Evolutionary conservation across 53 echinoderm and acorn worm genomes (phyloP).

Genomic region (Apostichopus leukothele): DNA sequence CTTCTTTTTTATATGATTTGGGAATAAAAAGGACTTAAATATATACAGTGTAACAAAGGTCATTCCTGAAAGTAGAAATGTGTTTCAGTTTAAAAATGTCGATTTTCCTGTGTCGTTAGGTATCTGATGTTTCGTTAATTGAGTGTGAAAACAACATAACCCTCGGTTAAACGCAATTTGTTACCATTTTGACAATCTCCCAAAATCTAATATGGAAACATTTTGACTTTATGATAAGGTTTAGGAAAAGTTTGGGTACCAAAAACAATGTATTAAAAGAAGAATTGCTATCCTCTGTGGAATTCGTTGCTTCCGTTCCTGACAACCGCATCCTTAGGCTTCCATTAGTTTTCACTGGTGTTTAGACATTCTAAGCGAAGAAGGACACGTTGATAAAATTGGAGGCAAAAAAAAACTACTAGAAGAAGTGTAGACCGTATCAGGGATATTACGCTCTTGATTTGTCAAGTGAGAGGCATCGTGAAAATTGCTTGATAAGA

Average conservation of each 20-base stretch:
- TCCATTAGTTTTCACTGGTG: not conserved
- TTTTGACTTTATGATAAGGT: not conserved
- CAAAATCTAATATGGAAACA: not conserved
- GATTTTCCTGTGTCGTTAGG: too few relatives aligned
- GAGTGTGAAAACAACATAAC: not conserved
- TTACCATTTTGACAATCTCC: not conserved
- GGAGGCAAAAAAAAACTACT: not conserved
- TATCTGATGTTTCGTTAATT: too few relatives aligned
- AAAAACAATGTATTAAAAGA: not conserved
- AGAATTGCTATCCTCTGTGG: slow-evolving; percentile 8
- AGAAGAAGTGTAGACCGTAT: not conserved
- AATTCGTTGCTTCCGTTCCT: not conserved
- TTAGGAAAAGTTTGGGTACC: not conserved
- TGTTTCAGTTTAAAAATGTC: too few relatives aligned
- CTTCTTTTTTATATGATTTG: too few relatives aligned
- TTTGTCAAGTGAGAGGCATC: not conserved
- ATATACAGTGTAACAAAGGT: too few relatives aligned
- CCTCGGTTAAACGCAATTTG: not conserved
- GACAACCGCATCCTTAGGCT: not conserved
- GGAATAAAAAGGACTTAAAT: too few relatives aligned
- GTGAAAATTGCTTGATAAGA: slow-evolving; percentile 9
- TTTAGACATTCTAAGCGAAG: not conserved
- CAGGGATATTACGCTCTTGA: slow-evolving; percentile 17
- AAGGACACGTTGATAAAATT: not conserved
- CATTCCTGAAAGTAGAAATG: too few relatives aligned